Evolutionary conservation across 2,113 vertebrate genomes (phyloP).

Genomic region (Zosterops lateralis): DNA sequence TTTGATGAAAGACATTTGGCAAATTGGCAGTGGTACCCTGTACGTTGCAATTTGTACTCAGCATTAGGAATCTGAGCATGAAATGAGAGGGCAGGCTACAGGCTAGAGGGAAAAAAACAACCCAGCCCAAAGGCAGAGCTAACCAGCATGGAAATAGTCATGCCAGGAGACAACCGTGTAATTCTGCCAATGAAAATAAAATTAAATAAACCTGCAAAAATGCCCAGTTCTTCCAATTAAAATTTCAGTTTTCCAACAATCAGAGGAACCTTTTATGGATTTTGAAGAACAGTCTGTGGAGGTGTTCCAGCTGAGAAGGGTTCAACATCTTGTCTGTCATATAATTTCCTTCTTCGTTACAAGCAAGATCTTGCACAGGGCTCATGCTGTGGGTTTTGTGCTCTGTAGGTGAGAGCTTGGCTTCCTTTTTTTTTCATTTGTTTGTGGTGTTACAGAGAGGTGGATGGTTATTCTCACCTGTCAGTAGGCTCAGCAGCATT

Average conservation of each 20-base stretch:
- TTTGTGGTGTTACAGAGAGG: background rate
- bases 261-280: background rate
- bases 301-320: background rate
- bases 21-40: conserved; percentile 89
- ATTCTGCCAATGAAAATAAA: background rate
- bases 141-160: conserved; percentile 56
- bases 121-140: background rate
- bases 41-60: conserved; percentile 82
- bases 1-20: conserved; percentile 93
- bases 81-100: conserved; percentile 74
- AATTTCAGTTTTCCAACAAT: background rate
- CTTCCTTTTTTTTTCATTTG: background rate
- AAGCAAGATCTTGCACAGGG: background rate
- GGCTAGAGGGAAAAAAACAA: conserved; percentile 49
- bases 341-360: background rate
- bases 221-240: background rate
- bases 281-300: background rate
- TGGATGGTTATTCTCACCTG: background rate
- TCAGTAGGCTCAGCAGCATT: background rate
- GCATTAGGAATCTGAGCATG: conserved; percentile 76
- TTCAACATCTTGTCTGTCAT: background rate
- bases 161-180: conserved; percentile 21
- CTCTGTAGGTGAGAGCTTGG: background rate
- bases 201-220: background rate
- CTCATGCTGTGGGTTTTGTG: background rate